These are phyloP conservation scores for Apaloderma vittatum DNA, from an alignment of 2,113 vertebrate species.

Conservation along the genomic window DNA sequence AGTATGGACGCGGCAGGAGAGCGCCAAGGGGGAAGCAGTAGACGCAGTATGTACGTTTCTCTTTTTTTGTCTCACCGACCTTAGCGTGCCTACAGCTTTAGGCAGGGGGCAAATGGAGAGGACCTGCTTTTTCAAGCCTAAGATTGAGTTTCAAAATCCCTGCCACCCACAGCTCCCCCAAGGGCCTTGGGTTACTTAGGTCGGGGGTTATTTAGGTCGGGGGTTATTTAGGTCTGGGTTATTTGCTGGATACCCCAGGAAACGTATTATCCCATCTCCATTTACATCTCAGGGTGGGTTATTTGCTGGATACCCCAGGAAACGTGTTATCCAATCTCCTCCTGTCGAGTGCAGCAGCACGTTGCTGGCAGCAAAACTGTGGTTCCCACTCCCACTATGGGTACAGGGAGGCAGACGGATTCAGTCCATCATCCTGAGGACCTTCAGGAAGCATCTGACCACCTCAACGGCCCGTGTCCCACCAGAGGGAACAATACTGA, in stretches of 20 bases:
- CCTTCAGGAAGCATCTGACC: background rate
- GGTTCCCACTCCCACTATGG: background rate
- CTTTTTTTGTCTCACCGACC: background rate
- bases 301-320: too few relatives aligned
- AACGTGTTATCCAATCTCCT: too few relatives aligned
- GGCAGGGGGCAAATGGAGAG: background rate
- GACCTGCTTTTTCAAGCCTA: background rate
- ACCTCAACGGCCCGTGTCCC: background rate
- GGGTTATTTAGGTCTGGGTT: background rate
- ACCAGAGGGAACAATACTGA: background rate
- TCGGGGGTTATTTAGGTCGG: background rate
- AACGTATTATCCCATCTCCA: accelerated
- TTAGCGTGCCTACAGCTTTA: background rate
- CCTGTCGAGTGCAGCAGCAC: accelerated
- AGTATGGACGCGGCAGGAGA: background rate
- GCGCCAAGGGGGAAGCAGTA: conserved; percentile 14
- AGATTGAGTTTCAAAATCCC: background rate
- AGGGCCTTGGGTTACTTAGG: background rate
- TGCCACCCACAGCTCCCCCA: background rate
- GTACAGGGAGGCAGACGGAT: background rate
- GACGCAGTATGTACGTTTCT: background rate
- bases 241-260: background rate
- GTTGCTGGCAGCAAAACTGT: background rate
- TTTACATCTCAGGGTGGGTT: accelerated
- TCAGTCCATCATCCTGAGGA: background rate